Conservation (phyloP, 37 sponge, comb jelly and placozoan genomes). For the Tethya wilhelma region DNA sequence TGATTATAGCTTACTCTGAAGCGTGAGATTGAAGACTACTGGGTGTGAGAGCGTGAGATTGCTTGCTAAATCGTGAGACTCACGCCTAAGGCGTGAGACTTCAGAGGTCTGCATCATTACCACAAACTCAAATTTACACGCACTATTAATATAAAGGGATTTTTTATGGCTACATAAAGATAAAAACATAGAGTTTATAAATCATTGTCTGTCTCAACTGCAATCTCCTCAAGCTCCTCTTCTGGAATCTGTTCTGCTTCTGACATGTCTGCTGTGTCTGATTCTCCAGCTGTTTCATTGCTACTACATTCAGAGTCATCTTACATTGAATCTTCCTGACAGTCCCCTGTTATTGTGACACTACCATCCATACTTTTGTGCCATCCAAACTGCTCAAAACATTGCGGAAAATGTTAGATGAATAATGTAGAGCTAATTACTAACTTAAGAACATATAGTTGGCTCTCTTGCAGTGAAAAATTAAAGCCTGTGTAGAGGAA, state of each 20-base stretch:
- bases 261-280: background rate
- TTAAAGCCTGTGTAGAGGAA: background rate
- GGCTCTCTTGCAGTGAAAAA: background rate
- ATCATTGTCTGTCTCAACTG: background rate
- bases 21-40: no score
- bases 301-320: background rate
- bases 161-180: no score
- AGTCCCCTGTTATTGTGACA: background rate
- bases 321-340: background rate
- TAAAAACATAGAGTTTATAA: no score
- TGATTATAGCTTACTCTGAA: no score
- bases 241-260: background rate
- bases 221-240: background rate
- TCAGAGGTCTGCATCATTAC: no score
- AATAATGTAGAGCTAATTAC: background rate
- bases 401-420: background rate
- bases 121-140: no score
- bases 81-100: no score
- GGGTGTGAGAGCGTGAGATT: no score
- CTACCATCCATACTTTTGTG: background rate
- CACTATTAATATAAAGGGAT: no score
- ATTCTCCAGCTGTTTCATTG: background rate
- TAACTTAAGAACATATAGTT: slow-evolving; percentile 1
- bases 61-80: no score
- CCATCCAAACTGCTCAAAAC: background rate